These are phyloP conservation scores for Nephrotoma flavescens DNA, from an alignment of 2,888 invertebrate genomes.

Conservation along the genomic window DNA sequence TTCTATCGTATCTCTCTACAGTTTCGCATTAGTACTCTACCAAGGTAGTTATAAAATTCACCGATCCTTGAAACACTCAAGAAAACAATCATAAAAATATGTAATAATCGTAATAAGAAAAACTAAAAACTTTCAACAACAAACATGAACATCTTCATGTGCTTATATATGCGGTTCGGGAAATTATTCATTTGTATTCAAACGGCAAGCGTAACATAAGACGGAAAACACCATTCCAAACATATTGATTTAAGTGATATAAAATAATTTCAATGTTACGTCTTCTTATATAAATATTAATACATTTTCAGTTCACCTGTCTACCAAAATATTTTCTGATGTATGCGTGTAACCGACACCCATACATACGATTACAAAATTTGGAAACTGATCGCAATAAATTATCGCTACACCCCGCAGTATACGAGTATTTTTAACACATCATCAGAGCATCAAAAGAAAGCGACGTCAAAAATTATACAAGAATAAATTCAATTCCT, in stretches of 20 bases:
- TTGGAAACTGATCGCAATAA: not conserved
- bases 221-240: too few relatives aligned
- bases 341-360: not conserved
- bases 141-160: too few relatives aligned
- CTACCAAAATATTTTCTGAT: not conserved
- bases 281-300: too few relatives aligned
- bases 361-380: not conserved
- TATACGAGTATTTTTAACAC: not conserved
- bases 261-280: too few relatives aligned
- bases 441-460: not conserved
- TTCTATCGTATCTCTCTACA: too few relatives aligned
- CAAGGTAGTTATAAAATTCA: not conserved
- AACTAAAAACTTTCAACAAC: not conserved
- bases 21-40: too few relatives aligned
- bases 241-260: too few relatives aligned
- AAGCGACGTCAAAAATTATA: not conserved
- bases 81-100: not conserved
- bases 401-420: not conserved
- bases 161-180: too few relatives aligned
- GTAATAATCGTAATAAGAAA: not conserved
- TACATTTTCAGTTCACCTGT: not conserved
- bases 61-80: not conserved
- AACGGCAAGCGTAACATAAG: too few relatives aligned
- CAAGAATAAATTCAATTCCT: not conserved
- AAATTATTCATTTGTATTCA: too few relatives aligned